These are phyloP conservation scores for Enteromius trimaculatus DNA, from an alignment of 2,797 vertebrate genomes.

Conservation along the genomic window DNA sequence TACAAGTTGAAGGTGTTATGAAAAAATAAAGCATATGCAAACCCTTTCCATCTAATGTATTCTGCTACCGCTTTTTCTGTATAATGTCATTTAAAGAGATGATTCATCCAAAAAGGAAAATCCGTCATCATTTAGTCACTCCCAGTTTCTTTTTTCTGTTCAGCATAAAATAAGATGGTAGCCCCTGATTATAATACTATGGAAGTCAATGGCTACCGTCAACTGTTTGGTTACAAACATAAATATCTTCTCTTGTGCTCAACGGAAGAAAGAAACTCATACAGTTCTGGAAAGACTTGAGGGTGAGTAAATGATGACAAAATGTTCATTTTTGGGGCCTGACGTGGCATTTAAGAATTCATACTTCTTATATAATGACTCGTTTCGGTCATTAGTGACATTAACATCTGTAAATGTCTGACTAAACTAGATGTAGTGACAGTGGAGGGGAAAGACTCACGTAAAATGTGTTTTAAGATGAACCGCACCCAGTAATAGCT, in stretches of 20 bases:
- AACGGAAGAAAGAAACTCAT: neutral
- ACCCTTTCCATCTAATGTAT: slow-evolving; percentile 16
- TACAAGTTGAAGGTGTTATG: slow-evolving; percentile 53
- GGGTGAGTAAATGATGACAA: neutral
- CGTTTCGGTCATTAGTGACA: neutral
- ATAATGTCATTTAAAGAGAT: neutral
- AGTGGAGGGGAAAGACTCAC: neutral
- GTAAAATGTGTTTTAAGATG: slow-evolving; percentile 29
- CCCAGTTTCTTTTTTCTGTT: neutral
- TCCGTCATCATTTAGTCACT: neutral
- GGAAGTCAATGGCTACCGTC: neutral
- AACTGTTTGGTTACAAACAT: neutral
- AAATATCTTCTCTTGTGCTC: neutral
- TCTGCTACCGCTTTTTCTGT: neutral
- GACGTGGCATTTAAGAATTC: neutral
- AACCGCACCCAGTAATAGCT: slow-evolving; percentile 44
- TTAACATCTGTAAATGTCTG: neutral
- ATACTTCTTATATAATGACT: neutral
- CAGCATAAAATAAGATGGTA: neutral
- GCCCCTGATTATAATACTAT: neutral
- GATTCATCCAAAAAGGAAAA: neutral
- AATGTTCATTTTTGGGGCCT: neutral
- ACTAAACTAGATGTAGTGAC: slow-evolving; percentile 1
- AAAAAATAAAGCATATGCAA: slow-evolving; percentile 57
- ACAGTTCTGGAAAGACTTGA: neutral